phyloP scores from a whole-genome alignment of 2,888 invertebrate genomes.

The Amphimallon solstitiale region DNA sequence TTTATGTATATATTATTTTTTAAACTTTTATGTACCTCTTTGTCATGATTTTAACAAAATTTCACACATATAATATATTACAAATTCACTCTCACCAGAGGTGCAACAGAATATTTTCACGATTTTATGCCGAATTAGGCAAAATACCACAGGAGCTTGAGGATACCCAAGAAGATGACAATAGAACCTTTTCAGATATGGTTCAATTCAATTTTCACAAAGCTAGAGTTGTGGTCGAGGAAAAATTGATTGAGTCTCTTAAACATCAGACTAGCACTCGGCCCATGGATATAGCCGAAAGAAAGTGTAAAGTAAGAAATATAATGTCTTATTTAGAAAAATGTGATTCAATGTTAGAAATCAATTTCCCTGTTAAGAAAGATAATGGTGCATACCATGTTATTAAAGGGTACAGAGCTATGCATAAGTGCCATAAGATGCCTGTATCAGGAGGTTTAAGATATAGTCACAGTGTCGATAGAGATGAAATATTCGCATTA shows the following conservation, averaged over 20 bases:
- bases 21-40: no score
- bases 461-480: slow-evolving; percentile 63
- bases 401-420: slow-evolving; percentile 76
- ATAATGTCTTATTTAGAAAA: slow-evolving; percentile 74
- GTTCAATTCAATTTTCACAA: slow-evolving; percentile 77
- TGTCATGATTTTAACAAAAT: neutral
- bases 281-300: slow-evolving; percentile 67
- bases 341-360: slow-evolving; percentile 72
- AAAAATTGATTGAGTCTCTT: slow-evolving; percentile 66
- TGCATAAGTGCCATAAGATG: slow-evolving; percentile 78
- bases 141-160: slow-evolving; percentile 61
- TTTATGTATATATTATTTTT: neutral
- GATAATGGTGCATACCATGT: slow-evolving; percentile 78
- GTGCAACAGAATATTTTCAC: neutral
- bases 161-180: slow-evolving; percentile 55
- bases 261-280: slow-evolving; percentile 54
- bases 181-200: slow-evolving; percentile 71
- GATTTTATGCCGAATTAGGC: slow-evolving; percentile 31
- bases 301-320: slow-evolving; percentile 71
- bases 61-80: neutral
- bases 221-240: slow-evolving; percentile 67
- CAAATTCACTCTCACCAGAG: neutral
- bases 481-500: slow-evolving; percentile 83
- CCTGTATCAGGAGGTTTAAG: slow-evolving; percentile 64
- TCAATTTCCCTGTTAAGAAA: slow-evolving; percentile 76